Evolutionary conservation across 1,140 invertebrate genomes (phyloP).

Genomic region (Oedothorax gibbosus): DNA sequence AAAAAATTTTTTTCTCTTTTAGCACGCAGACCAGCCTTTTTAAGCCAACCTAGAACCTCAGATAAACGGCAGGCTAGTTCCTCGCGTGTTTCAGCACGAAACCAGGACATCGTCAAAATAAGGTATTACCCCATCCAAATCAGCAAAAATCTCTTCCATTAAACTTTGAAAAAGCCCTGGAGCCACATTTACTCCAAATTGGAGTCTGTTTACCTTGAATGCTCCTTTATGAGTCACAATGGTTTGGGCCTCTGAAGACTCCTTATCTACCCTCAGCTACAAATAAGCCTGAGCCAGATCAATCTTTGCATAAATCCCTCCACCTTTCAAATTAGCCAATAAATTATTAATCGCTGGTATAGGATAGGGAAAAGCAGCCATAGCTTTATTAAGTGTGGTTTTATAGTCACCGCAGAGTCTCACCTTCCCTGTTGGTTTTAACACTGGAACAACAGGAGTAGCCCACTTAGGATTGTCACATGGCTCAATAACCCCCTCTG

Average conservation of each 20-base stretch:
- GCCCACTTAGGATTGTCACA: no score
- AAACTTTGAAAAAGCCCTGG: slow-evolving; percentile 1
- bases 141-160: not conserved
- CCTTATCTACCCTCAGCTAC: not conserved
- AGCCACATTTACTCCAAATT: slow-evolving; percentile 4
- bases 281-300: slow-evolving; percentile 13
- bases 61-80: not conserved
- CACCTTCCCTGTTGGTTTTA: no score
- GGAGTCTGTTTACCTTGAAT: not conserved
- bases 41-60: slow-evolving; percentile 62
- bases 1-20: slow-evolving; percentile 68
- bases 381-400: slow-evolving; percentile 3
- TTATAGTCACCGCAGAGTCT: no score
- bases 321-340: slow-evolving; percentile 4
- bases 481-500: no score
- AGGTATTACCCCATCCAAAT: not conserved
- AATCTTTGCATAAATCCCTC: not conserved
- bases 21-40: slow-evolving; percentile 63
- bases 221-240: slow-evolving; percentile 4
- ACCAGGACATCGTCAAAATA: slow-evolving; percentile 10
- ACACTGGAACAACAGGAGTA: no score
- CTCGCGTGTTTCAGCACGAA: not conserved
- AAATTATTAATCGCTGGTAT: slow-evolving; percentile 1
- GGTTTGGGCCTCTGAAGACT: not conserved
- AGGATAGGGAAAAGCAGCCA: slow-evolving; percentile 6